Conservation (phyloP, 2,113 vertebrate genomes). For the Chaetorhynchus papuensis region DNA sequence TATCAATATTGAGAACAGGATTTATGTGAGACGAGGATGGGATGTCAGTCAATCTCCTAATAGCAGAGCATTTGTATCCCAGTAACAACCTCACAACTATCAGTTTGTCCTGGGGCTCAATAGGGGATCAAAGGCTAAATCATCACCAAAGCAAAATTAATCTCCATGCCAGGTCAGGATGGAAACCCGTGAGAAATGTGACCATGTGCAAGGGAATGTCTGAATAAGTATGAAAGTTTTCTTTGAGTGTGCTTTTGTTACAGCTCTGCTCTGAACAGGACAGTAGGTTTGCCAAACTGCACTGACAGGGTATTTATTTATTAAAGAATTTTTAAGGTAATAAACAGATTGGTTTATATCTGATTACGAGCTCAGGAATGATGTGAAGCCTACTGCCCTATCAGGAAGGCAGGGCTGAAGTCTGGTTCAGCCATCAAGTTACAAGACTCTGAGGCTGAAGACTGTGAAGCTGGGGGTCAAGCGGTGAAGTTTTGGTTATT, state of each 20-base stretch:
- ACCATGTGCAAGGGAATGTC: not conserved
- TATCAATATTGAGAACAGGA: slow-evolving; percentile 31
- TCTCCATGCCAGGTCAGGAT: not conserved
- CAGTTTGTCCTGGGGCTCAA: slow-evolving; percentile 17
- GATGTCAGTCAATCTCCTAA: slow-evolving; percentile 9
- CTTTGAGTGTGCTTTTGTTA: not conserved
- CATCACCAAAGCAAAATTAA: slow-evolving; percentile 37
- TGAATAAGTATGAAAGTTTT: not conserved
- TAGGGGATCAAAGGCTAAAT: slow-evolving; percentile 33
- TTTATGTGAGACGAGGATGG: slow-evolving; percentile 23
- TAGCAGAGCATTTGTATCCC: not conserved
- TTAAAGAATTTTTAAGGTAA: not conserved
- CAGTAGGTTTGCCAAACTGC: not conserved
- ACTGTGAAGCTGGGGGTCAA: not conserved
- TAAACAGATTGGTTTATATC: not conserved
- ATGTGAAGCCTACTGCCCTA: not conserved
- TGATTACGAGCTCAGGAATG: not conserved
- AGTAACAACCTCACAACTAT: not conserved
- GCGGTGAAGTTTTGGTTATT: not conserved
- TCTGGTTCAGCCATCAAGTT: not conserved
- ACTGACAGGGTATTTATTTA: not conserved
- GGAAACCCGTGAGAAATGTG: not conserved
- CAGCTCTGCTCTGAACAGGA: not conserved
- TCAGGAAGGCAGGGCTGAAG: not conserved
- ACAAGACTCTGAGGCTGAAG: not conserved